Percentiles rank a stretch among this genome's conserved stretches.
Conservation (phyloP, 64 coral and sea anemone genomes). For the Catalaphyllia jardinei region DNA sequence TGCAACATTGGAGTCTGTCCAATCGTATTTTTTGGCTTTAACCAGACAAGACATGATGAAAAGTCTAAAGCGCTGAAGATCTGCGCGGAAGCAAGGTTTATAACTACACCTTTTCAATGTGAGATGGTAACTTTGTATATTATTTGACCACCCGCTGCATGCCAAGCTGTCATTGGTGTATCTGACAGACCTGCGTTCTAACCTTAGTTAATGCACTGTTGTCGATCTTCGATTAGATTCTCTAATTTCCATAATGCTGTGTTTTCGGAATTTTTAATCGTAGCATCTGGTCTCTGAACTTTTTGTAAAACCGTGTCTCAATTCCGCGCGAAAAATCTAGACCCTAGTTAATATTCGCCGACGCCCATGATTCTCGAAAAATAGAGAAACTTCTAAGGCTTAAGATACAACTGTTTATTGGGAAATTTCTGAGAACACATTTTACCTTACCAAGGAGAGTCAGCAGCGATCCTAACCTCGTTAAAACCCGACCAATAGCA, state of each 20-base stretch:
- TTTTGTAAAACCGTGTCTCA: not conserved
- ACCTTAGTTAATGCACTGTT: not conserved
- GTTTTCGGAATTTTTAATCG: not conserved
- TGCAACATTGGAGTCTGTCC: slow-evolving; percentile 9
- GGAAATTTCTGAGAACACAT: too few relatives aligned
- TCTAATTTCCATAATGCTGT: not conserved
- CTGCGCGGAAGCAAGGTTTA: not conserved
- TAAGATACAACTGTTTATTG: not conserved
- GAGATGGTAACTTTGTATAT: not conserved
- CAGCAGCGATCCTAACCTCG: too few relatives aligned
- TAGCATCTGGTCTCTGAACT: not conserved
- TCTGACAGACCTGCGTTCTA: not conserved
- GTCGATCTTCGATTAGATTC: not conserved
- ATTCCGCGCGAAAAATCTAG: not conserved
- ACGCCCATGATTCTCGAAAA: not conserved
- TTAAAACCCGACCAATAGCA: too few relatives aligned
- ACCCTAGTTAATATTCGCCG: not conserved
- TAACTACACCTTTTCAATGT: not conserved
- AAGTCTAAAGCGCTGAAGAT: not conserved
- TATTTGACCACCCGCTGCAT: not conserved
- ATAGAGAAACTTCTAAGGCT: not conserved
- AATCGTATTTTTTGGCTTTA: slow-evolving; percentile 13
- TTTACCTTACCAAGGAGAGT: too few relatives aligned
- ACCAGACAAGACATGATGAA: slow-evolving; percentile 15
- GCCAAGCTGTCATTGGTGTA: not conserved